Conservation (phyloP, 2,888 invertebrate species). For the Drosophila borborema region DNA sequence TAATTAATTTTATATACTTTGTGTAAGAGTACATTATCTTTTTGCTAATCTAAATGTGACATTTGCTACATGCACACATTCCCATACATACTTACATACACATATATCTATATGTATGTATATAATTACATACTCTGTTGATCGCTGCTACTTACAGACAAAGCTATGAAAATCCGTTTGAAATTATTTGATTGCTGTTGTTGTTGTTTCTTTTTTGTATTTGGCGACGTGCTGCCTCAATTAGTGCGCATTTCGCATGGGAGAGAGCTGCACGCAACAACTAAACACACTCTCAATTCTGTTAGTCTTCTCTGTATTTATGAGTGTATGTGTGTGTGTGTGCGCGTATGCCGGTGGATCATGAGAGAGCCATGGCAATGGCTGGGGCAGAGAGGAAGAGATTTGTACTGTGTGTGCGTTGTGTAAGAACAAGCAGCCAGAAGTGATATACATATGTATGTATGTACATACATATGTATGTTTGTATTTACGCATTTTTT, state of each 20-base stretch:
- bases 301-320: neutral
- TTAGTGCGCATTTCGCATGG: conserved; percentile 47
- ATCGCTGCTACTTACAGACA: conserved; percentile 10
- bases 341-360: conserved; percentile 22
- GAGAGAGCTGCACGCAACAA: conserved; percentile 25
- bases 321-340: conserved; percentile 5
- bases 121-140: neutral
- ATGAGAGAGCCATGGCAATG: conserved; percentile 15
- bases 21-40: neutral
- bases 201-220: conserved; percentile 16
- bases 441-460: neutral
- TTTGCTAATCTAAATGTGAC: neutral
- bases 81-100: neutral
- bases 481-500: conserved; percentile 18
- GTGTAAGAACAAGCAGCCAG: conserved; percentile 31
- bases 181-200: conserved; percentile 27
- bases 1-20: neutral
- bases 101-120: neutral
- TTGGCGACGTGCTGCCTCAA: conserved; percentile 40
- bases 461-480: neutral
- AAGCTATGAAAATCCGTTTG: conserved; percentile 22
- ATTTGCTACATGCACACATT: neutral
- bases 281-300: conserved; percentile 9
- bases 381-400: conserved; percentile 27
- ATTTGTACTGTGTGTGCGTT: conserved; percentile 14